Percentiles rank a stretch among this genome's conserved stretches.
Evolutionary conservation across 1,140 invertebrate species (phyloP).

Genomic region (Polypedilum pembai): DNA sequence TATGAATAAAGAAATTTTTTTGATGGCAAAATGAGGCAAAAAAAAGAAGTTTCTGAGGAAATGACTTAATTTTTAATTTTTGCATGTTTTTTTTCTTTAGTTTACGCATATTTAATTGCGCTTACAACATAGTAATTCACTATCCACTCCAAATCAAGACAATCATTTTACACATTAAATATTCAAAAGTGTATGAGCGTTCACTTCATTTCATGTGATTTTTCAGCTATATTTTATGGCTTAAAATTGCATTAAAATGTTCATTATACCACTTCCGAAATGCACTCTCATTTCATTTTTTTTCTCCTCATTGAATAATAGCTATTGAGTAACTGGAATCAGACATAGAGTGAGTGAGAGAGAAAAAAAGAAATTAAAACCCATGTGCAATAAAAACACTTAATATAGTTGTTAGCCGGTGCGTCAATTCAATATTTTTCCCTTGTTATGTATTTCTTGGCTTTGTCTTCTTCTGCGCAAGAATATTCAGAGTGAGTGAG

Average conservation of each 20-base stretch:
- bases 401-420: neutral
- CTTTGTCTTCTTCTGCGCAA: too few relatives aligned
- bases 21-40: constrained; percentile 37
- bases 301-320: constrained; percentile 15
- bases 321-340: constrained; percentile 7
- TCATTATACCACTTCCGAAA: constrained; percentile 23
- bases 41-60: too few relatives aligned
- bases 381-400: constrained; percentile 5
- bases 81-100: too few relatives aligned
- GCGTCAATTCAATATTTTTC: neutral
- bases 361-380: constrained; percentile 4
- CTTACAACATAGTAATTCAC: too few relatives aligned
- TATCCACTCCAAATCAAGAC: too few relatives aligned
- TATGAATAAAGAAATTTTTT: constrained; percentile 36
- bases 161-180: too few relatives aligned
- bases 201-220: neutral
- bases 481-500: too few relatives aligned
- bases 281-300: neutral
- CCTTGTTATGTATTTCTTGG: neutral
- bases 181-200: neutral
- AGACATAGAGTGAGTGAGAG: neutral
- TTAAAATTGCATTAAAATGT: constrained; percentile 25
- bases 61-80: too few relatives aligned
- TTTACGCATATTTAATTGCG: too few relatives aligned
- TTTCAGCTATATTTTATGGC: neutral